A percentile compares a stretch with the other conserved stretches of the same genome.
Evolutionary conservation across 2,888 invertebrate genomes (phyloP).

Genomic region (Strigamia transsilvanica): DNA sequence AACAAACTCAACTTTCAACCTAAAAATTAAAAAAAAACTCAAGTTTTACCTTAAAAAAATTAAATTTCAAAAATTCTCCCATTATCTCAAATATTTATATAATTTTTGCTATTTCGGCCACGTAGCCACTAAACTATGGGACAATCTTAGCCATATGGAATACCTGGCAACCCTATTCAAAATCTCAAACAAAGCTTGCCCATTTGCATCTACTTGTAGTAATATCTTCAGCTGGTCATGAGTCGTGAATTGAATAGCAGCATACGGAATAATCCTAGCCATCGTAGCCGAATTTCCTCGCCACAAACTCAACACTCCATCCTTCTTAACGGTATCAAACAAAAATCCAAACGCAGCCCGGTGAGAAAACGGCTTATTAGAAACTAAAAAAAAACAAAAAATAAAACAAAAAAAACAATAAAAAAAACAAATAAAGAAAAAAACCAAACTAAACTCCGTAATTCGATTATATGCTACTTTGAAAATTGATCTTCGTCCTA

Average conservation of each 20-base stretch:
- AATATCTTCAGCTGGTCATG: constrained; percentile 96
- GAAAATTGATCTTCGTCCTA: constrained; percentile 98
- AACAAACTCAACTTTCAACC: no score
- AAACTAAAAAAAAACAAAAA: constrained; percentile 59
- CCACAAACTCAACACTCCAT: constrained; percentile 89
- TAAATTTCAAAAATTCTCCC: neutral
- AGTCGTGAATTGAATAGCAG: constrained; percentile 95
- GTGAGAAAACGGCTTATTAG: constrained; percentile 64
- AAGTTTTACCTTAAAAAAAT: neutral
- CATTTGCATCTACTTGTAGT: constrained; percentile 72
- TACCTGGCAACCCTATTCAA: neutral
- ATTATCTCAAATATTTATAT: no score
- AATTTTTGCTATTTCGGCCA: no score
- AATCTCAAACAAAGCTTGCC: constrained; percentile 14
- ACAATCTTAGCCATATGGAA: neutral
- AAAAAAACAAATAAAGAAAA: no score
- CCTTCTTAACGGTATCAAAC: constrained; percentile 71
- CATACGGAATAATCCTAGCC: constrained; percentile 96
- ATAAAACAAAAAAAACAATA: no score
- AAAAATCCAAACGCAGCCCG: constrained; percentile 66
- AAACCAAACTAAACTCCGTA: no score
- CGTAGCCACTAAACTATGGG: no score
- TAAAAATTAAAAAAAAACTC: neutral
- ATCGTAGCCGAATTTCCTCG: constrained; percentile 98
- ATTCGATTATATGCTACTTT: constrained; percentile 65